Evolutionary conservation across 2,797 vertebrate genomes (phyloP).

Genomic region (Fistularia tabacaria): DNA sequence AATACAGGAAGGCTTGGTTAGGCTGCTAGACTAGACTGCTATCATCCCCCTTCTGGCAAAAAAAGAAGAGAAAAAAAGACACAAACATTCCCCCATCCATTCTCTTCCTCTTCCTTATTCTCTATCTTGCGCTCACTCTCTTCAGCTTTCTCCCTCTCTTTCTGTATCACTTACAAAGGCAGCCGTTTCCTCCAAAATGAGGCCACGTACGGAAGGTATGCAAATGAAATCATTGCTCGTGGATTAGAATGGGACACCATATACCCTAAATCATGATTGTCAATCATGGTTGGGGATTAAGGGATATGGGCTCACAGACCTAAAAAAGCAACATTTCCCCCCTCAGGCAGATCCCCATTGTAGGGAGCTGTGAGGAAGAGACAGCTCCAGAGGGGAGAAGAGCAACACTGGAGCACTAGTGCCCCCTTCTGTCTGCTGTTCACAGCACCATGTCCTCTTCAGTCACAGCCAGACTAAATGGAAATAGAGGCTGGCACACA

Average conservation of each 20-base stretch:
- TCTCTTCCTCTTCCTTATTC: constrained; percentile 68
- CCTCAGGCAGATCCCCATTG: constrained; percentile 97
- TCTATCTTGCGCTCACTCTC: constrained; percentile 69
- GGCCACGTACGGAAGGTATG: constrained; percentile 95
- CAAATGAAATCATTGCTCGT: constrained; percentile 99
- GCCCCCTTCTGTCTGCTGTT: constrained; percentile 84
- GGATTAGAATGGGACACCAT: constrained; percentile 99
- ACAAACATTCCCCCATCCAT: constrained; percentile 68
- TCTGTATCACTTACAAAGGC: constrained; percentile 84
- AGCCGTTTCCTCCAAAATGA: constrained; percentile 87
- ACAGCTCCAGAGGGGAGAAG: constrained; percentile 61
- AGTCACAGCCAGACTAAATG: constrained; percentile 52
- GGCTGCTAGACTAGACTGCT: constrained; percentile 58
- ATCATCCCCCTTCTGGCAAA: constrained; percentile 68
- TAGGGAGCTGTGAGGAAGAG: constrained; percentile 82
- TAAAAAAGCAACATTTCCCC: constrained; percentile 99
- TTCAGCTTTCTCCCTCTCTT: constrained; percentile 64
- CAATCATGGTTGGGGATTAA: constrained; percentile 99
- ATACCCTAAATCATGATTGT: constrained; percentile 99
- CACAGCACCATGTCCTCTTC: constrained; percentile 71
- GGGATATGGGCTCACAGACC: constrained; percentile 99
- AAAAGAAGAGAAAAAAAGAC: constrained; percentile 37
- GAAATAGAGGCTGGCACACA: constrained; percentile 69
- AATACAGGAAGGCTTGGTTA: constrained; percentile 48
- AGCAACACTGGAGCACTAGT: constrained; percentile 93